phyloP scores from a whole-genome alignment of 2,113 vertebrate species.

The Entomyzon cyanotis region DNA sequence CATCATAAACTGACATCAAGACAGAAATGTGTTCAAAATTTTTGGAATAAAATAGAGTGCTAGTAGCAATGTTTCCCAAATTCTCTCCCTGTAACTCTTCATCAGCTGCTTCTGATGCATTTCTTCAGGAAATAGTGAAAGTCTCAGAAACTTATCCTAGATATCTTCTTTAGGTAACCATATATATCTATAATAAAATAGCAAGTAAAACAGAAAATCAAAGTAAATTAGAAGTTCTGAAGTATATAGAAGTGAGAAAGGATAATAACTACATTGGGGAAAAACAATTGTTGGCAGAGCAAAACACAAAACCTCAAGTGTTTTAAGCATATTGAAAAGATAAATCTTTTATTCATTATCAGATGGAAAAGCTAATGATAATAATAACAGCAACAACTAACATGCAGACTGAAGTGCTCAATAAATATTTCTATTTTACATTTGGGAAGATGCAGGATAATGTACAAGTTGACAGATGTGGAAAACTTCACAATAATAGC shows the following conservation, averaged over 20 bases:
- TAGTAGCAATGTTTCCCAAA: background rate
- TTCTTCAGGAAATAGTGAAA: background rate
- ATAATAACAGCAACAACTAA: background rate
- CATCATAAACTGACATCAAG: background rate
- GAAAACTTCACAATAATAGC: background rate
- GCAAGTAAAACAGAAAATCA: background rate
- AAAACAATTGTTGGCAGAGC: background rate
- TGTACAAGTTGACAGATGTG: background rate
- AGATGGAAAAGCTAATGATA: background rate
- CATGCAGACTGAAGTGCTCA: background rate
- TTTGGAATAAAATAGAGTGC: background rate
- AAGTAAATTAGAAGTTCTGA: background rate
- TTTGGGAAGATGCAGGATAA: background rate
- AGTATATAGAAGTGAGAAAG: background rate
- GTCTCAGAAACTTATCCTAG: background rate
- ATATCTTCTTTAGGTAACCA: background rate
- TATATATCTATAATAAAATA: background rate
- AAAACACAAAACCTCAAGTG: background rate
- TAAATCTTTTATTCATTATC: background rate
- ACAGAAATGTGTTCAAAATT: background rate
- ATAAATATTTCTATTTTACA: background rate
- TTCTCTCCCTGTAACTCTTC: background rate
- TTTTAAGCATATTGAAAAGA: background rate
- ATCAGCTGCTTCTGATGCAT: background rate
- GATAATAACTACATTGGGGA: background rate